phyloP scores from a whole-genome alignment of 2,888 invertebrate genomes.

The Oasisia sp. region DNA sequence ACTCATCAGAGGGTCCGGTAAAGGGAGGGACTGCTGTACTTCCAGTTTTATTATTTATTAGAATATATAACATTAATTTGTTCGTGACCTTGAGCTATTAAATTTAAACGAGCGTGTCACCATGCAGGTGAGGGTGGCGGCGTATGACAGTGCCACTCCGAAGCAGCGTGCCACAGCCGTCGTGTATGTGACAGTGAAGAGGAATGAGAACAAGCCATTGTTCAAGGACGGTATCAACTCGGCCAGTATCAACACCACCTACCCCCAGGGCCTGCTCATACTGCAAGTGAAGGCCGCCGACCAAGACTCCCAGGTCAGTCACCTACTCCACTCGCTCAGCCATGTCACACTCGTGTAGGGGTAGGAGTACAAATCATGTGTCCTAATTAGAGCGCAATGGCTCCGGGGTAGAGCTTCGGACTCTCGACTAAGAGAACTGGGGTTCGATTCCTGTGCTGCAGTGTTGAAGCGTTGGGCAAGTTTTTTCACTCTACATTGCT shows the following conservation, averaged over 20 bases:
- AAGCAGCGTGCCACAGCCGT: slow-evolving; percentile 41
- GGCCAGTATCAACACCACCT: slow-evolving; percentile 46
- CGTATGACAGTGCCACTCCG: slow-evolving; percentile 54
- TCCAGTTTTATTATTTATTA: too few relatives aligned
- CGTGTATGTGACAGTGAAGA: slow-evolving; percentile 50
- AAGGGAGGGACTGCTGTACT: too few relatives aligned
- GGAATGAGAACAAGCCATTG: slow-evolving; percentile 55
- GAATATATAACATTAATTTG: too few relatives aligned
- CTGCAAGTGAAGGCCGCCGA: slow-evolving; percentile 32
- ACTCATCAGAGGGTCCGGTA: too few relatives aligned
- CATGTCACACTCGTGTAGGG: background rate
- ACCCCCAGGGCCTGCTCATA: slow-evolving; percentile 43
- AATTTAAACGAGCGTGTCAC: background rate
- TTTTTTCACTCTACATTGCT: too few relatives aligned
- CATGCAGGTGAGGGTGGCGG: slow-evolving; percentile 42
- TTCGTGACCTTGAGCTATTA: too few relatives aligned
- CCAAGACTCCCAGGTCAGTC: slow-evolving; percentile 14
- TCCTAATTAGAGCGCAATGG: too few relatives aligned
- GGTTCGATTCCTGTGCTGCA: too few relatives aligned
- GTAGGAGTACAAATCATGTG: too few relatives aligned
- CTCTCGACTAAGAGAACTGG: too few relatives aligned
- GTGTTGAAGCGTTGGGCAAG: too few relatives aligned
- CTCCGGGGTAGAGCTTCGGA: too few relatives aligned
- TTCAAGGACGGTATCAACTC: slow-evolving; percentile 44
- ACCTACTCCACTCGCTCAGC: background rate